Evolutionary conservation across 2,888 invertebrate species (phyloP).

Genomic region (Allygus modestus): DNA sequence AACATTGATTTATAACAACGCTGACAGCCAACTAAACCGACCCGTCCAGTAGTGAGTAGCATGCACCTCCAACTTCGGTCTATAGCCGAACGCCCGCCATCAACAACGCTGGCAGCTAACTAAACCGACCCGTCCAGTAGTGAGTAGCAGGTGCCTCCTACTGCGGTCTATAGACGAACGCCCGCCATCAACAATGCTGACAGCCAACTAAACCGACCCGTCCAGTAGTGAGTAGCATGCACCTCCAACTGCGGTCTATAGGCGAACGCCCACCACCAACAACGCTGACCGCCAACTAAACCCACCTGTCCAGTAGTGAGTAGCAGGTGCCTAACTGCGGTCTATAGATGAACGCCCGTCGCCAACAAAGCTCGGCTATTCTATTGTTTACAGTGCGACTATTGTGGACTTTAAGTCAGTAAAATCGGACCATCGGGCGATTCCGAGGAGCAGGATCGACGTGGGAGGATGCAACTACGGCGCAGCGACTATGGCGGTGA

Average conservation of each 20-base stretch:
- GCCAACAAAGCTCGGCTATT: background rate
- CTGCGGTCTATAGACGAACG: too few species aligned
- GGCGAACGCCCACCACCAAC: too few species aligned
- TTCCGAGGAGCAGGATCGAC: background rate
- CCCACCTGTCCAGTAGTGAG: too few species aligned
- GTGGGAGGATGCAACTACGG: background rate
- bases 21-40: background rate
- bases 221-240: too few species aligned
- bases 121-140: background rate
- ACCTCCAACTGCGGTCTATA: too few species aligned
- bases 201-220: too few species aligned
- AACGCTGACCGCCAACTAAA: too few species aligned
- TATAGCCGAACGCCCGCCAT: too few species aligned
- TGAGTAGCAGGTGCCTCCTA: background rate
- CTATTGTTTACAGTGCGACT: slow-evolving; percentile 44
- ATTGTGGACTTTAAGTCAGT: slow-evolving; percentile 3
- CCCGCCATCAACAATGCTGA: too few species aligned
- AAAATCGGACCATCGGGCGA: background rate
- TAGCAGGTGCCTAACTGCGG: too few species aligned
- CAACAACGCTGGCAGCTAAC: background rate
- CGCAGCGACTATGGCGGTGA: slow-evolving; percentile 7
- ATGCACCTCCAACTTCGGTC: background rate
- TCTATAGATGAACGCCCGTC: slow-evolving; percentile 21
- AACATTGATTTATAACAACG: too few species aligned
- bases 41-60: background rate